Evolutionary conservation across 2,888 invertebrate species (phyloP), one percentile per base, ranked within the genome.

Genomic region (Rosalia funebris): DNA sequence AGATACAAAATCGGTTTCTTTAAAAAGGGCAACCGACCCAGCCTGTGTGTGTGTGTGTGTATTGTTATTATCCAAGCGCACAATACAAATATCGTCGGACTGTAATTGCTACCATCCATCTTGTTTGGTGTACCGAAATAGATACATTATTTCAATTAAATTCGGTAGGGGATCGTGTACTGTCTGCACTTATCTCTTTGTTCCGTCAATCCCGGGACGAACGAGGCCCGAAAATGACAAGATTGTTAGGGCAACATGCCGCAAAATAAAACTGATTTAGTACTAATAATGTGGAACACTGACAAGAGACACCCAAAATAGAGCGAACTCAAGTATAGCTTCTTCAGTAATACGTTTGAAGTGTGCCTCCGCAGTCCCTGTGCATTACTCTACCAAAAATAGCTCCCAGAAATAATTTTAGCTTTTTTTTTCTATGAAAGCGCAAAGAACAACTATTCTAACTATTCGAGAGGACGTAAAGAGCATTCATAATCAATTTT

Each of bases 1-100:
- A 48, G 48, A 48, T 48, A 48, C 48, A 17, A 48, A 37, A 48
- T 48, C 46, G 37, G 17, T 48, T 48, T 48, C 48, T 48, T 36
- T 48, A 48, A 48, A 48, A 37, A 48, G 37, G 48, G 48, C 37
- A 37, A 48, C 19, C 20, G 17, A 36, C 36, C 47, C 47, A 12
- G 36, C 47, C 36, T 19, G 34, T 17, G 9, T 11, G 47, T 31
- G 34, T 31, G 31, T 32, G 16, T 16, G n/a, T 34, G 46, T 34
- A 36, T 44, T 54, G 54, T 44, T 44, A 36, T 44, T 54, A 32
- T 12, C 36, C 54, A 12, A 11, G 44, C 44, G 15, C 41, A 15
- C 44, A 54, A 53, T 42, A 53, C 42, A 42, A 53, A 53, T 42
- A 42, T 42, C 32, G 42, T 54, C 44, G 19, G 20, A 20, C 14